Evolutionary conservation across 2,888 invertebrate genomes (phyloP).

Genomic region (Volucella inanis): DNA sequence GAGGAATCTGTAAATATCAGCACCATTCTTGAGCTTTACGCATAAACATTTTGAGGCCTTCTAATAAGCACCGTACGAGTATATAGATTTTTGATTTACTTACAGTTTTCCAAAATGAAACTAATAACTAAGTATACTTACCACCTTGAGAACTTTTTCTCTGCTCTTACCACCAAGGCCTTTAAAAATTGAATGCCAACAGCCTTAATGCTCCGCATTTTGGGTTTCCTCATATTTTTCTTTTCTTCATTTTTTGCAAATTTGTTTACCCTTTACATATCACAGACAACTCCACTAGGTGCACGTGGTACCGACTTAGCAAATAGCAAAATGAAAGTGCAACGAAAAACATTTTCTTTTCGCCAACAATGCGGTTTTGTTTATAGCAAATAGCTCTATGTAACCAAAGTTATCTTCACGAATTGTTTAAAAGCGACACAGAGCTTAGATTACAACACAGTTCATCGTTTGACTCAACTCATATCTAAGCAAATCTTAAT

Average conservation of each 20-base stretch:
- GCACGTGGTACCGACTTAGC: constrained; percentile 17
- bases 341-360: constrained; percentile 29
- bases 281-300: constrained; percentile 40
- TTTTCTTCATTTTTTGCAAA: not conserved
- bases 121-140: no score
- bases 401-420: not conserved
- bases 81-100: no score
- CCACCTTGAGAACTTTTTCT: no score
- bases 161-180: no score
- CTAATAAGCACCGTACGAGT: no score
- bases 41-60: no score
- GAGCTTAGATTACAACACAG: constrained; percentile 29
- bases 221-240: no score
- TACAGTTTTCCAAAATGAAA: no score
- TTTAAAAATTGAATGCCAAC: no score
- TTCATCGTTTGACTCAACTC: constrained; percentile 27
- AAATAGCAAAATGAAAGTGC: constrained; percentile 37
- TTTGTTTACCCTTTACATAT: not conserved
- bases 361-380: constrained; percentile 5
- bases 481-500: constrained; percentile 22
- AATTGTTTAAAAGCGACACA: constrained; percentile 55
- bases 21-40: no score
- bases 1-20: no score
- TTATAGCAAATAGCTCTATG: not conserved
- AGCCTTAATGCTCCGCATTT: no score